Conservation (phyloP, 2,888 invertebrate genomes). For the Andrena praecox region DNA sequence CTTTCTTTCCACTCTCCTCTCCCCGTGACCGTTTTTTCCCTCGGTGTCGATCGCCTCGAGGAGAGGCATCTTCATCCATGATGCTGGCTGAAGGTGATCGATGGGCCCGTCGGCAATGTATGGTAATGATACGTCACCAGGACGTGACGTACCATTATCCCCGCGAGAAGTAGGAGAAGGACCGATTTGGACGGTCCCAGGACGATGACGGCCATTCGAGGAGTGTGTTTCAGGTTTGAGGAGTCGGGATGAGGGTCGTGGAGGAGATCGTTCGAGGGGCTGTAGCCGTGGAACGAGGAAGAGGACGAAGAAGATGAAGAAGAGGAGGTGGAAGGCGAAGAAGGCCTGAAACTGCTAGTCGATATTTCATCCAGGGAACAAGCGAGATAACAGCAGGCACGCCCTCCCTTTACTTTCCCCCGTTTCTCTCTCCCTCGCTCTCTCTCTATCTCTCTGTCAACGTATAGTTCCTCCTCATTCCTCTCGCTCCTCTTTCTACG, state of each 20-base stretch:
- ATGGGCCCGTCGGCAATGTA: constrained; percentile 64
- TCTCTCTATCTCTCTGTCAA: constrained; percentile 17
- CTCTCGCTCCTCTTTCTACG: constrained; percentile 62
- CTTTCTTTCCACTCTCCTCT: constrained; percentile 17
- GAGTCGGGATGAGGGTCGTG: background rate
- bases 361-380: constrained; percentile 83
- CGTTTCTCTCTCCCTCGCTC: background rate
- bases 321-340: constrained; percentile 49
- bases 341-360: constrained; percentile 78
- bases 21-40: background rate
- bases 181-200: constrained; percentile 20
- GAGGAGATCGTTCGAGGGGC: constrained; percentile 43
- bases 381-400: constrained; percentile 81
- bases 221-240: constrained; percentile 38
- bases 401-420: constrained; percentile 66
- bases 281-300: constrained; percentile 55
- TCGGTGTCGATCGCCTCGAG: constrained; percentile 24
- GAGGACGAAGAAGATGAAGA: constrained; percentile 70
- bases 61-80: constrained; percentile 39
- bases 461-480: background rate
- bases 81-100: constrained; percentile 64
- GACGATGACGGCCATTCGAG: constrained; percentile 38
- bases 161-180: constrained; percentile 43
- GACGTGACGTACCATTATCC: constrained; percentile 53
- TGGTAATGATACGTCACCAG: constrained; percentile 68